Base-by-base conservation (phyloP, 2,888 invertebrate species). In the Drosophila rellima region DNA sequence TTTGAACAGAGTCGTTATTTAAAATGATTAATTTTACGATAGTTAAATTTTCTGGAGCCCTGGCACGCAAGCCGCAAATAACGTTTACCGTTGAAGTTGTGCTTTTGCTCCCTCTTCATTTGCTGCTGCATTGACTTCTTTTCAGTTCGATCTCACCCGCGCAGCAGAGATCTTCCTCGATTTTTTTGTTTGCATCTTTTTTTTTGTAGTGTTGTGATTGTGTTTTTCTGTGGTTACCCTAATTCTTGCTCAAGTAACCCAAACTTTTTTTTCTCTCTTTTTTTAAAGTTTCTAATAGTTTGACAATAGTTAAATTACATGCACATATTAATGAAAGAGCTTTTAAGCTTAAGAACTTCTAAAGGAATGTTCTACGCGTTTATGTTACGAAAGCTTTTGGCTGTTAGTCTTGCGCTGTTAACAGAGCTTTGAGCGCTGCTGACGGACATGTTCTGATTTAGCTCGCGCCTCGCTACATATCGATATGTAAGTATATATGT, bases 1-100 rank as follows among this genome's bases (percentile, higher is more conserved):
- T 13, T 33, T n/a, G n/a, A 35, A 17, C 15, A 29, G 11, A 20
- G 2, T 2, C 6, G 13, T 31, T 13, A n/a, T 2, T 37, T 18
- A 18, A 13, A 4, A 2, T 10, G 1, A 3, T 33, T 17, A 10
- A n/a, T 1, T 4, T 10, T 8, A 40, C 5, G 13, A 35, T 18
- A 47, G 8, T 15, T 10, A 1, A 4, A 23, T 35, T 7, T 20
- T 5, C n/a, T 10, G 37, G 8, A 47, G 17, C 47, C 48, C 48
- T 48, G 48, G n/a, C 15, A 61, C 40, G 17, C 1, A 4, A 60
- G 15, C 5, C 13, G 37, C 10, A 35, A 50, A 10, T 0, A 5
- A 0, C 50, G 40, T 51, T 65, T 66, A 72, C 70, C 73, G 70
- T 70, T 50, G n/a, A 2, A 23, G 11, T 15, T 48, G 17, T 10